Percentiles rank a stretch among this genome's conserved stretches.
Conservation (phyloP, 2,888 invertebrate genomes). For the Schizotus pectinicornis region DNA sequence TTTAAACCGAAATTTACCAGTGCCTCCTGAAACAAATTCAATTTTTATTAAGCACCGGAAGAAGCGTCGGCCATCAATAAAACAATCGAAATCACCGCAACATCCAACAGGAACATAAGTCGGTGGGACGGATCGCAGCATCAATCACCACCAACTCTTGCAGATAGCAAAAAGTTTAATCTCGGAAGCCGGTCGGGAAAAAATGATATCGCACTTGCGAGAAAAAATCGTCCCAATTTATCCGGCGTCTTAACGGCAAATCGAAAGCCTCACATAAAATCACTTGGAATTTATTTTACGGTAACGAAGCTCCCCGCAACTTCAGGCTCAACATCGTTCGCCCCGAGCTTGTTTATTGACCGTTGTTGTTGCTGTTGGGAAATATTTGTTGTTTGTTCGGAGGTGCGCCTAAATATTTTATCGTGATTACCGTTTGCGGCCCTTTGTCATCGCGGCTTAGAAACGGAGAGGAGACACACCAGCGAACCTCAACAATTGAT, state of each 20-base stretch:
- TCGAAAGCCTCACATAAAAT: slow-evolving; percentile 43
- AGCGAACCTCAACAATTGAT: too few relatives aligned
- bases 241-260: slow-evolving; percentile 39
- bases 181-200: slow-evolving; percentile 18
- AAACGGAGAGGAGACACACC: too few relatives aligned
- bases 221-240: slow-evolving; percentile 38
- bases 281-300: slow-evolving; percentile 42
- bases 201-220: slow-evolving; percentile 25
- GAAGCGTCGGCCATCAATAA: slow-evolving; percentile 16
- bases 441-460: too few relatives aligned
- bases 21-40: slow-evolving; percentile 8
- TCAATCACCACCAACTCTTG: slow-evolving; percentile 24
- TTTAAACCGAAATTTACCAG: slow-evolving; percentile 19
- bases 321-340: slow-evolving; percentile 7
- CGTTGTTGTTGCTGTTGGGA: slow-evolving; percentile 13
- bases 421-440: too few relatives aligned
- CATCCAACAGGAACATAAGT: slow-evolving; percentile 19
- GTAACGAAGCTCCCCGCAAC: slow-evolving; percentile 25
- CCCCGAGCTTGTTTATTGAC: slow-evolving; percentile 11
- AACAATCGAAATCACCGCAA: slow-evolving; percentile 17
- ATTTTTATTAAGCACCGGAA: slow-evolving; percentile 8
- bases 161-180: slow-evolving; percentile 30
- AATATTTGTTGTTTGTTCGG: slow-evolving; percentile 14
- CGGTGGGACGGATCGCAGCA: slow-evolving; percentile 20
- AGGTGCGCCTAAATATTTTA: not conserved